Base-by-base conservation (phyloP, 2,797 vertebrate species). In the Oryzias dopingdopingensis region DNA sequence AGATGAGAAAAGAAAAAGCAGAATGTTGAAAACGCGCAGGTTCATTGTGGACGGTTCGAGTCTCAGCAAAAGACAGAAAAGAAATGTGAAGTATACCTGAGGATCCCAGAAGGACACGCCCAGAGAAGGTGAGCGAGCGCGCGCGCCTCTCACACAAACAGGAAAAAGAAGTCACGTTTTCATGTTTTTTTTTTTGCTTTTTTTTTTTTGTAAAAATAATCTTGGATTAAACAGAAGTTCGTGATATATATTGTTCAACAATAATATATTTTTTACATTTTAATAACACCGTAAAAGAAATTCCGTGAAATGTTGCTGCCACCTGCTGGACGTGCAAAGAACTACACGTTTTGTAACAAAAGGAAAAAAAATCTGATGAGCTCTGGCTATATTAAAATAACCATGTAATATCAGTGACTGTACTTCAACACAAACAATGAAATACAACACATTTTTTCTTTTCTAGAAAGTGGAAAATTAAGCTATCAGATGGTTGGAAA, bases 41-140 rank as follows among this genome's bases (percentile, higher is more conserved):
- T 60, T 59, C 84, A 86, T 86, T 48, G 7, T 23, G 76, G 52
- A 66, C 70, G 45, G 37, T 67, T 69, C 72, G 29, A 74, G 74
- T 65, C 37, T 52, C 60, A 69, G 74, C 67, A 32, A 62, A 67
- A 51, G 32, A 18, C 55, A 52, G 61, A 10, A 43, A 22, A 6
- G 20, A 15, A 58, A 1, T 17, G 22, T 37, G 32, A 37, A 12
- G 32, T 37, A 10, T 46, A 80, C 73, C 77, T 79, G 77, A 57
- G 41, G 72, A 41, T 70, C 57, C 50, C 0, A 8, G 1, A 13
- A 32, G 42, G 79, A 70, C 77, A 83, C 83, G 70, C 77, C 75
- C 75, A 67, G 70, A 4, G n/a, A 58, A 65, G 72, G 74, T 70
- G 63, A 5, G 16, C 26, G 12, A 13, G 14, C 49, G 16, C 44